A percentile compares a stretch with the other conserved stretches of the same genome.
phyloP scores from a whole-genome alignment of 2,113 vertebrate genomes.

The Ailurus styani region DNA sequence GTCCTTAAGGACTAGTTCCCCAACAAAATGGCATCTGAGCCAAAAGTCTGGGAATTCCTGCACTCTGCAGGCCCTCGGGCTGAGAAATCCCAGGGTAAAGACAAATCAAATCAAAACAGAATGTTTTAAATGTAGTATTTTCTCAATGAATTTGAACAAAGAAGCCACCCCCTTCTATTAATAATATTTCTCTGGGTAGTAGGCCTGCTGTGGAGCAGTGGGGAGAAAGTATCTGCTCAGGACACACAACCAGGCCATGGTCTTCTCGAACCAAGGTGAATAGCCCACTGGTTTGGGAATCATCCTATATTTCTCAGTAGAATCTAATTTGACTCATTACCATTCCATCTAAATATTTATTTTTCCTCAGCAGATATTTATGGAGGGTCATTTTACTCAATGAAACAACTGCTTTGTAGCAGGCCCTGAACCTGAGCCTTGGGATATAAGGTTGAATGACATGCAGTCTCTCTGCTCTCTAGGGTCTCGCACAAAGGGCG shows the following conservation, averaged over 20 bases:
- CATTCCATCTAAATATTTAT: neutral
- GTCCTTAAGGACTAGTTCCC: neutral
- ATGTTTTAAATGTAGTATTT: neutral
- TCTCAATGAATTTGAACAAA: neutral
- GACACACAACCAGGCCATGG: neutral
- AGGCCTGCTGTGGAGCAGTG: neutral
- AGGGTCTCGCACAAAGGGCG: neutral
- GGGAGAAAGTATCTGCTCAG: neutral
- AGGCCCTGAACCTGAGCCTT: neutral
- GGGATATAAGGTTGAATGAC: neutral
- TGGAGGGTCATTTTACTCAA: neutral
- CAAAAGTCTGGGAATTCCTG: neutral
- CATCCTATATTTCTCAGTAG: neutral
- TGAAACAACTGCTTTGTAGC: neutral
- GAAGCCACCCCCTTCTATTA: neutral
- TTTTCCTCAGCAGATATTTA: neutral
- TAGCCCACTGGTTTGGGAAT: neutral
- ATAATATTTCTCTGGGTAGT: neutral
- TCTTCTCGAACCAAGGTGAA: neutral
- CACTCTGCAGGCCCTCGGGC: neutral
- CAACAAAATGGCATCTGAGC: neutral
- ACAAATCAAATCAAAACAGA: neutral
- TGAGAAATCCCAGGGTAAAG: neutral
- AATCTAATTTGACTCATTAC: neutral
- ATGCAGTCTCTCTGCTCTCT: neutral